A percentile compares a stretch with the other conserved stretches of the same genome.
Conservation (phyloP, 2,113 vertebrate genomes). For the Cololabis saira region DNA sequence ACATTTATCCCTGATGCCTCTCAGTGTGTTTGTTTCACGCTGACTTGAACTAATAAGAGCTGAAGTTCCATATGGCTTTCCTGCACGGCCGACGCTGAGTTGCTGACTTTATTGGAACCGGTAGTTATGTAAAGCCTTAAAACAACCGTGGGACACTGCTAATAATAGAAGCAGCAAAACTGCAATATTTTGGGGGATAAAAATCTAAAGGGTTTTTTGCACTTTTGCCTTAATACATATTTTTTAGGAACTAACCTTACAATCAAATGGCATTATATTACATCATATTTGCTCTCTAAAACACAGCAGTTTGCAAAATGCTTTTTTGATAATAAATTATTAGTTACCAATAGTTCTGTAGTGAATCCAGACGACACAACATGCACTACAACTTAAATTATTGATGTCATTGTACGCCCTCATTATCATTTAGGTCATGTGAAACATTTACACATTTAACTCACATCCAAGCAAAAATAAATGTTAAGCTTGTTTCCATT, state of each 20-base stretch:
- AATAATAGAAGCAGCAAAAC: slow-evolving; percentile 29
- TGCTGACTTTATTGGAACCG: slow-evolving; percentile 36
- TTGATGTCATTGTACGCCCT: too few relatives aligned
- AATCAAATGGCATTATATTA: slow-evolving; percentile 60
- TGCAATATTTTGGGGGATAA: background rate
- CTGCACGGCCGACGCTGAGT: slow-evolving; percentile 23
- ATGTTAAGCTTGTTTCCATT: too few relatives aligned
- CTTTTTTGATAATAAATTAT: too few relatives aligned
- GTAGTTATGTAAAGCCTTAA: slow-evolving; percentile 47
- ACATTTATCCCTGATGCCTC: slow-evolving; percentile 12
- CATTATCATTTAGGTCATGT: slow-evolving; percentile 10
- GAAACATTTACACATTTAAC: too few relatives aligned
- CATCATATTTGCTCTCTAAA: too few relatives aligned
- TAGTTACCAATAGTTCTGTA: too few relatives aligned
- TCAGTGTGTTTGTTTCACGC: slow-evolving; percentile 37
- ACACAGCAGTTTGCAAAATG: too few relatives aligned
- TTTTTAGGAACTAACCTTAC: too few relatives aligned
- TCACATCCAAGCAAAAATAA: too few relatives aligned
- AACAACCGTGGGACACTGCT: slow-evolving; percentile 30
- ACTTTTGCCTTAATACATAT: background rate
- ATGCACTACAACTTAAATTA: too few relatives aligned
- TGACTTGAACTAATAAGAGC: slow-evolving; percentile 48
- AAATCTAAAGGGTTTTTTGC: background rate
- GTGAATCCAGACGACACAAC: too few relatives aligned
- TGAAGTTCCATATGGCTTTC: slow-evolving; percentile 59